Evolutionary conservation across 2,113 vertebrate species (phyloP).

Genomic region (Bubo bubo): DNA sequence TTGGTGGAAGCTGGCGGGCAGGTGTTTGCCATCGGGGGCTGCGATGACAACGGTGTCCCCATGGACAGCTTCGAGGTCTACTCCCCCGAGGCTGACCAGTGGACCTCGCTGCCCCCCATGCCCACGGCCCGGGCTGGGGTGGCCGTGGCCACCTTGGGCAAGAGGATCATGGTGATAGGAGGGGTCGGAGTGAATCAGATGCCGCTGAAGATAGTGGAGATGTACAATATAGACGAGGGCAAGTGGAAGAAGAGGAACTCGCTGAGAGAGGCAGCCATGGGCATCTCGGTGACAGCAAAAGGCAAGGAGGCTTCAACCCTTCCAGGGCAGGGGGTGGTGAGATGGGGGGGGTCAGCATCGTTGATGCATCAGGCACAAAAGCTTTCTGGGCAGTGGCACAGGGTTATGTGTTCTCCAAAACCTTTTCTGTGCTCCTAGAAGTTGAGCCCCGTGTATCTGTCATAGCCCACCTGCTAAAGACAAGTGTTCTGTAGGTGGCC

Average conservation of each 20-base stretch:
- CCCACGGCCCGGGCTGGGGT: slow-evolving; percentile 90
- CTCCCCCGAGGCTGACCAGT: slow-evolving; percentile 90
- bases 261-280: slow-evolving; percentile 92
- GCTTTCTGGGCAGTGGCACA: background rate
- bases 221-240: slow-evolving; percentile 92
- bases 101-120: slow-evolving; percentile 87
- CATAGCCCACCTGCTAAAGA: background rate
- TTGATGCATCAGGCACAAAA: background rate
- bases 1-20: slow-evolving; percentile 88
- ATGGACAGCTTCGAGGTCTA: slow-evolving; percentile 88
- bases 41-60: slow-evolving; percentile 86
- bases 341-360: background rate
- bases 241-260: slow-evolving; percentile 93
- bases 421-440: background rate
- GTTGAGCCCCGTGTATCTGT: background rate
- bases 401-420: background rate
- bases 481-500: accelerated
- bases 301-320: slow-evolving; percentile 71
- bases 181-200: slow-evolving; percentile 89
- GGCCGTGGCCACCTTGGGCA: slow-evolving; percentile 87
- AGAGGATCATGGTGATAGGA: slow-evolving; percentile 92
- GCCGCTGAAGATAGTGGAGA: slow-evolving; percentile 91
- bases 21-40: slow-evolving; percentile 93
- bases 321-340: background rate
- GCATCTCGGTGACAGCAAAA: slow-evolving; percentile 90